These are phyloP conservation scores for Platalea minor DNA, from an alignment of 2,797 vertebrate species.

Conservation along the genomic window DNA sequence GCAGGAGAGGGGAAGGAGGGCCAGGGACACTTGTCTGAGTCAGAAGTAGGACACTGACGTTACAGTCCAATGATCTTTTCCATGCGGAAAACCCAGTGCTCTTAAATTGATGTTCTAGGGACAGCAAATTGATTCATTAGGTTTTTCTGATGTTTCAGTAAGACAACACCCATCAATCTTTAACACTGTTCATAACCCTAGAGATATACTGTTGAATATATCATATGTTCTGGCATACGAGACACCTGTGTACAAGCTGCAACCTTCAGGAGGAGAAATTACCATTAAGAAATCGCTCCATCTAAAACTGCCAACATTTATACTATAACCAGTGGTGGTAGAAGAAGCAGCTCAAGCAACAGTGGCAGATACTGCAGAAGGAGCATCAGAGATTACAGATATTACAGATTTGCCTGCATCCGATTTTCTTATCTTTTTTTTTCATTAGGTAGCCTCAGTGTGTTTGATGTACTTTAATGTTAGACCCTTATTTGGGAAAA, in stretches of 20 bases:
- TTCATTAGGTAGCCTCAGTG: not conserved
- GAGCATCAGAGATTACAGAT: not conserved
- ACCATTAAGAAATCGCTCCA: not conserved
- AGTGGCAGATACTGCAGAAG: not conserved
- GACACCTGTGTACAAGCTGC: not conserved
- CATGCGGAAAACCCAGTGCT: not conserved
- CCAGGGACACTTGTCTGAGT: not conserved
- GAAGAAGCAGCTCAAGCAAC: not conserved
- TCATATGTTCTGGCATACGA: not conserved
- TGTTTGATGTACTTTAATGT: not conserved
- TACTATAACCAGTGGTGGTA: not conserved
- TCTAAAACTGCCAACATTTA: not conserved
- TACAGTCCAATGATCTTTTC: not conserved
- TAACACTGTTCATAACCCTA: not conserved
- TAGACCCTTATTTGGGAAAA: not conserved
- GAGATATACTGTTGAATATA: not conserved
- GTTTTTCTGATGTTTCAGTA: slow-evolving; percentile 3
- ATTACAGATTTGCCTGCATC: not conserved
- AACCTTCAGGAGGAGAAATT: not conserved
- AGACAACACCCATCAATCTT: not conserved
- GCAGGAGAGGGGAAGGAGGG: not conserved
- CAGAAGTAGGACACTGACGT: not conserved
- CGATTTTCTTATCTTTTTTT: not conserved
- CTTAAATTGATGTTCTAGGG: not conserved
- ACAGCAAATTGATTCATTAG: not conserved